Conservation (phyloP, 2,888 invertebrate genomes). For the Archaeoteleia sp. region DNA sequence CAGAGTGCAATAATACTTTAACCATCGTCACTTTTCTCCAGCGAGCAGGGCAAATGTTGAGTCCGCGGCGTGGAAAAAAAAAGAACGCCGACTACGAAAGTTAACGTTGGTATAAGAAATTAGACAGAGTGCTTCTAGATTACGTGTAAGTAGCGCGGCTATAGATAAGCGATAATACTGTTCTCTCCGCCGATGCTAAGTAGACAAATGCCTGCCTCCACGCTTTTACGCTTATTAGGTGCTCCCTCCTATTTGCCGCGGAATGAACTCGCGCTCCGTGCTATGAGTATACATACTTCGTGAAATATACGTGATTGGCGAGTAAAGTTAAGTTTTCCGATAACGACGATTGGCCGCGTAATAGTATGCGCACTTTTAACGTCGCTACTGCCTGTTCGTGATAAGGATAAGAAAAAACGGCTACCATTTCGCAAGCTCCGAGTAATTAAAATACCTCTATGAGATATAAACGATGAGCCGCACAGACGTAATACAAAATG, state of each 20-base stretch:
- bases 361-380: slow-evolving; percentile 46
- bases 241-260: slow-evolving; percentile 22
- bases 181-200: slow-evolving; percentile 36
- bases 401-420: slow-evolving; percentile 37
- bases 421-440: slow-evolving; percentile 5
- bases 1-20: slow-evolving; percentile 26
- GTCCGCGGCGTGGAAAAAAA: not conserved
- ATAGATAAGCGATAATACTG: slow-evolving; percentile 48
- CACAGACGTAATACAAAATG: too few species aligned
- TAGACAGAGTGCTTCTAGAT: slow-evolving; percentile 45
- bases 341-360: slow-evolving; percentile 52
- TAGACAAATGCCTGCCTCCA: slow-evolving; percentile 44
- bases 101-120: slow-evolving; percentile 40
- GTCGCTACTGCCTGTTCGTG: slow-evolving; percentile 41
- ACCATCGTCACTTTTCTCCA: slow-evolving; percentile 21
- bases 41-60: slow-evolving; percentile 16
- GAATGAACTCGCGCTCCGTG: slow-evolving; percentile 21
- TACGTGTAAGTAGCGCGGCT: slow-evolving; percentile 38
- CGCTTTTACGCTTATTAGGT: slow-evolving; percentile 49
- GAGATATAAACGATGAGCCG: not conserved
- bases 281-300: slow-evolving; percentile 31
- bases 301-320: slow-evolving; percentile 46
- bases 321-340: slow-evolving; percentile 56
- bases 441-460: slow-evolving; percentile 28
- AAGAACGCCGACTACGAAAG: slow-evolving; percentile 25